phyloP scores from a whole-genome alignment of 2,113 vertebrate genomes.

The Oncorhynchus nerka region DNA sequence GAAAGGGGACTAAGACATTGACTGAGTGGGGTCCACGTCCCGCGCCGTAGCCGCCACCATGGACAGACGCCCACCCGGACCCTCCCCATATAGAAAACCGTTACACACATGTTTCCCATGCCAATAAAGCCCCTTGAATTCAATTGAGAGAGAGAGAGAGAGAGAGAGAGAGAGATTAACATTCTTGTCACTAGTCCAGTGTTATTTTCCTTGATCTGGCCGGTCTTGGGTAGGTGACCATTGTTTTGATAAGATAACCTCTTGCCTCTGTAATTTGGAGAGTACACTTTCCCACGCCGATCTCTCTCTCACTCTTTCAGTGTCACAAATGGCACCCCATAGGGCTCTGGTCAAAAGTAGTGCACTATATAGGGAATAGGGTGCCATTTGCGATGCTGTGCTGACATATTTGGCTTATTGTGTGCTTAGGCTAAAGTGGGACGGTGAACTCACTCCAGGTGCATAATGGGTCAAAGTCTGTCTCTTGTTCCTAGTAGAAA shows the following conservation, averaged over 20 bases:
- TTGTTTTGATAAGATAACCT: conserved; percentile 46
- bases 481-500: conserved; percentile 4
- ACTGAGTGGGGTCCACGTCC: no score
- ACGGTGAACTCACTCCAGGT: not conserved
- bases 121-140: no score
- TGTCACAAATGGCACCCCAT: not conserved
- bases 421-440: not conserved
- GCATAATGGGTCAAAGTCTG: not conserved
- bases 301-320: not conserved
- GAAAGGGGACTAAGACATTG: no score
- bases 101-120: no score
- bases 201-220: conserved; percentile 28
- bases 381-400: no score
- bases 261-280: conserved; percentile 12
- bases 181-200: not conserved
- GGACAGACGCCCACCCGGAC: no score
- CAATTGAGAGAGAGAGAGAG: no score
- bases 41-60: no score
- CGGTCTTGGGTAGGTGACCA: conserved; percentile 10
- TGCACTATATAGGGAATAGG: no score
- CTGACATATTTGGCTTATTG: conserved; percentile 23
- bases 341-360: no score
- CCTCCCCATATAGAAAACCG: no score
- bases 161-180: no score
- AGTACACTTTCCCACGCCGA: conserved; percentile 33